A percentile compares a stretch with the other conserved stretches of the same genome.
phyloP scores from a whole-genome alignment of 2,797 vertebrate species.

The Meriones psammophilus region DNA sequence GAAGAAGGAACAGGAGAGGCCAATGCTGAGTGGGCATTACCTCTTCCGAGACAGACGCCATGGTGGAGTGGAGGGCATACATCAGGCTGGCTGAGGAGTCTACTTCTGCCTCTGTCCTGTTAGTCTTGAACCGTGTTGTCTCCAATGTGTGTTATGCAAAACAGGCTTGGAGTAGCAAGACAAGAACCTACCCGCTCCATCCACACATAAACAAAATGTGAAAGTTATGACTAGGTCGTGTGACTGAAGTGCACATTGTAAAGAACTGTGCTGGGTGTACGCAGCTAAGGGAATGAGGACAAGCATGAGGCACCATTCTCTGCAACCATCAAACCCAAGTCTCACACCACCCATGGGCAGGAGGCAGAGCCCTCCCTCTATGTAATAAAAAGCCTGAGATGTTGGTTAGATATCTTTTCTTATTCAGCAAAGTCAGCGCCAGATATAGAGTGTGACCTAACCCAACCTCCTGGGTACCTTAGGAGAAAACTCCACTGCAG shows the following conservation, averaged over 20 bases:
- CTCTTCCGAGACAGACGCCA: not conserved
- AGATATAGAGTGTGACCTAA: not conserved
- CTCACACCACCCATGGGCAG: not conserved
- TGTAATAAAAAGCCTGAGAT: not conserved
- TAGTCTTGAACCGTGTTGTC: not conserved
- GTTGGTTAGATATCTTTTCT: not conserved
- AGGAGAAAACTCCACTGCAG: not conserved
- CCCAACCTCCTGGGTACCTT: not conserved
- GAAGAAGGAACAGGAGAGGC: not conserved
- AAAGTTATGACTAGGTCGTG: not conserved
- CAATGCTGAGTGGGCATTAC: not conserved
- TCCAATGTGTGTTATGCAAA: no score
- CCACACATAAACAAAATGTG: not conserved
- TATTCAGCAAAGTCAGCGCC: no score
- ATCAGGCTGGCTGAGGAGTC: not conserved
- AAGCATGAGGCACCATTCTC: not conserved
- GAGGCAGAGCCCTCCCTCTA: not conserved
- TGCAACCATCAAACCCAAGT: no score
- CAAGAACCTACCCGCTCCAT: not conserved
- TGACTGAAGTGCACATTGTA: not conserved
- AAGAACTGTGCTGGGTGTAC: not conserved
- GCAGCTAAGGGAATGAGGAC: not conserved
- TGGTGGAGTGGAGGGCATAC: fast-evolving
- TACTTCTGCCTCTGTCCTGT: not conserved
- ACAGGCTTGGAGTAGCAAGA: not conserved